phyloP scores from a whole-genome alignment of 2,797 vertebrate species.

The Schizopygopsis malacanthus region DNA sequence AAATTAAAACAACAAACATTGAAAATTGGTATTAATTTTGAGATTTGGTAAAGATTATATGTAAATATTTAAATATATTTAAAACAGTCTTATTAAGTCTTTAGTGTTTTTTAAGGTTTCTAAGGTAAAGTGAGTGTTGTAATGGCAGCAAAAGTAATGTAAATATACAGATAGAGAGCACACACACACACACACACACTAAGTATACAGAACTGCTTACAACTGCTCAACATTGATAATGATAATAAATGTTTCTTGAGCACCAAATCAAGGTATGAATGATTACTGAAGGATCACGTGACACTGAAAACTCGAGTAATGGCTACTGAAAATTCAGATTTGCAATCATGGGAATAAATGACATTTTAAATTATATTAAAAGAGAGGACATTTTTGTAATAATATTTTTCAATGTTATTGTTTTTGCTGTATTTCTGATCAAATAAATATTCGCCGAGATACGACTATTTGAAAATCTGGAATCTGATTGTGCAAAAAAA shows the following conservation, averaged over 20 bases:
- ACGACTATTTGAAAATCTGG: too few species aligned
- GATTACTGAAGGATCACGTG: neutral
- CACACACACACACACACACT: too few species aligned
- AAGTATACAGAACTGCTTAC: too few species aligned
- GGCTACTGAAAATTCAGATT: neutral
- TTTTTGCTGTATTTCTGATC: neutral
- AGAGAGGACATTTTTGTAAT: neutral
- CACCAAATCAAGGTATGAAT: neutral
- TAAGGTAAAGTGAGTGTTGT: neutral
- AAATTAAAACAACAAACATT: too few species aligned
- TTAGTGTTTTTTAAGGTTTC: too few species aligned
- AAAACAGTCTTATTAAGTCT: too few species aligned
- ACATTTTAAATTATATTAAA: neutral
- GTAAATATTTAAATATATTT: too few species aligned
- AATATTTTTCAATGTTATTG: neutral
- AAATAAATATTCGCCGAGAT: neutral
- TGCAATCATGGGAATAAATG: neutral
- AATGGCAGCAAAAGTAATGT: neutral
- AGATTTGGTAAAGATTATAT: neutral
- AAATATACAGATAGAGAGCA: neutral
- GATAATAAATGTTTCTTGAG: neutral
- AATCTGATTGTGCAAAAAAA: too few species aligned
- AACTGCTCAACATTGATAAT: neutral
- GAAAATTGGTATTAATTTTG: neutral
- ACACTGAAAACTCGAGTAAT: neutral